Evolutionary conservation across 2,113 vertebrate species (phyloP), one percentile per base, ranked within the genome.

Genomic region (Uropsilus gracilis): DNA sequence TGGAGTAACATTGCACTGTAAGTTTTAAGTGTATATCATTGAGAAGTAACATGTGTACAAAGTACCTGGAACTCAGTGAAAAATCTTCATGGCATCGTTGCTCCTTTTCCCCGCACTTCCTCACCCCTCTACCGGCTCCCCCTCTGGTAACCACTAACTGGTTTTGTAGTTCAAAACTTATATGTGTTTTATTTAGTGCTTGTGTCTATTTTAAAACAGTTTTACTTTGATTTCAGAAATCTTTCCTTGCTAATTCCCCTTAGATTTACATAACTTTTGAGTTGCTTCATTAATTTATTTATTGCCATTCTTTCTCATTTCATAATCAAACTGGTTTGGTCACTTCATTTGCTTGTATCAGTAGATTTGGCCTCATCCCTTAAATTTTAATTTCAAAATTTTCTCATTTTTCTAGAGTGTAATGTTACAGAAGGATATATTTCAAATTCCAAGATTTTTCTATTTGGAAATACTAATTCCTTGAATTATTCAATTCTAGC

Each of bases 401-500:
- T 83, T 94, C n/a, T 82, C 57, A 24, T 91, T 90, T 92, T 59
- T 39, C 7, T 61, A 84, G 5, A 32, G 64, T 37, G 8, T 69
- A 17, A 68, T 82, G 83, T 95, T 48, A 76, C 73, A 3, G 76
- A 30, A 90, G 3, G 12, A 63, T 55, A 44, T 20, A 71, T 37
- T 86, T 90, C 46, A 89, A 91, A 77, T 73, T 59, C 6, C 2
- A 86, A 30, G 20, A 71, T 28, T 83, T 86, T 83, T 88, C 44
- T 82, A 14, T 61, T 85, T 91, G n/a, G 71, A 95, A 90, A 84
- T 84, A 83, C 2, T 73, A 48, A 57, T 66, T 71, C 3, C 44
- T 71, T 86, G 26, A 53, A 30, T 61, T 37, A n/a, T 59, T 78
- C 71, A 69, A 46, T 63, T 95, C 39, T 78, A 90, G 37, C 6